Conservation (phyloP, 2,113 vertebrate genomes). For the Eulemur rufifrons region DNA sequence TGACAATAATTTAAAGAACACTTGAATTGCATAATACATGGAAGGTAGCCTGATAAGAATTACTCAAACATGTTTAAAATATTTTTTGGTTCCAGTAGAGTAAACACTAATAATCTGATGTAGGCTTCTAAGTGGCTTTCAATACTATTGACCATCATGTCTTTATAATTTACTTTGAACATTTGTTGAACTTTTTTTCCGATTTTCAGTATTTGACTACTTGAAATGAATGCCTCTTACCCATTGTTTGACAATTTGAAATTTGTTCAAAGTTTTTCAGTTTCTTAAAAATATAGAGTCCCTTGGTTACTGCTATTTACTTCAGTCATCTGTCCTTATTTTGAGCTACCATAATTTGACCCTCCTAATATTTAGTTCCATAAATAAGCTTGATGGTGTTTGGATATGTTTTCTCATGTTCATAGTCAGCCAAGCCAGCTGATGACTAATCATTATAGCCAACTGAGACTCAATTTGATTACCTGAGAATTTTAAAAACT, state of each 20-base stretch:
- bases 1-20: constrained; percentile 71
- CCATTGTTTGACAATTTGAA: neutral
- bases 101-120: constrained; percentile 43
- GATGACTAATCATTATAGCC: neutral
- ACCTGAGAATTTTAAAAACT: neutral
- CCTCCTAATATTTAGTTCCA: neutral
- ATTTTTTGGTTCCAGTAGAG: constrained; percentile 3
- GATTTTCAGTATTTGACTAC: neutral
- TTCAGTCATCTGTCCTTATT: neutral
- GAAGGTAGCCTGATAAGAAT: constrained; percentile 1
- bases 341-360: neutral
- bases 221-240: neutral
- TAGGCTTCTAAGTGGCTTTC: constrained; percentile 17
- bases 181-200: neutral
- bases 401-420: neutral
- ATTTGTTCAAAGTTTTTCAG: neutral
- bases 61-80: constrained; percentile 63
- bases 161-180: constrained; percentile 33
- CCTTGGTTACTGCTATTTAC: neutral
- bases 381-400: neutral
- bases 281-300: neutral
- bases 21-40: constrained; percentile 61
- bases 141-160: constrained; percentile 18
- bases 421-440: neutral
- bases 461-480: neutral